Base-by-base conservation (phyloP, 1,140 invertebrate genomes). In the Aporrectodea caliginosa region DNA sequence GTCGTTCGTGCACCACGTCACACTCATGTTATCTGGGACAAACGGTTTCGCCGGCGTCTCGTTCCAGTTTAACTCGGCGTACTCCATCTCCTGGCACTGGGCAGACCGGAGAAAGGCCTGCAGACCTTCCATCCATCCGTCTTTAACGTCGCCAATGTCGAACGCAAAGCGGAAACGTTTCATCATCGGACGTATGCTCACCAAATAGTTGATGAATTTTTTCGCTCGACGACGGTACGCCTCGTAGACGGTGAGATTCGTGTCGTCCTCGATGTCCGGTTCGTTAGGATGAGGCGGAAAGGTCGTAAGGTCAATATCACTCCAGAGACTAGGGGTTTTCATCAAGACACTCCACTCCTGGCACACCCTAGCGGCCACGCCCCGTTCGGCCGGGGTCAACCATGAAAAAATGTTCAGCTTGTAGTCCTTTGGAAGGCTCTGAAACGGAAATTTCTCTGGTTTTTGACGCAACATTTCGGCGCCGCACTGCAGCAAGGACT, bases 31-130 rank as follows among this genome's bases (percentile, higher is more conserved):
- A n/a, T 84, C 84, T 0, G 81, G 74, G 84, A 85, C 85, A 73
- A 85, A 85, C 33, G 86, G 84, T 73, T 83, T 82, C 16, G 82
- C 78, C 12, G 87, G 86, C 1, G 85, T 87, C 72, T 86, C 85
- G 43, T 86, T 87, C 86, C 86, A 88, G 81, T 86, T 86, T 34
- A 88, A 79, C 31, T 84, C 78, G 6, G 83, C 84, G 80, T 84
- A 84, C 58, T 78, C 80, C 22, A 86, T 73, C 27, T 85, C 82
- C 30, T 78, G 75, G 14, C 82, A 80, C 16, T 82, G 79, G 29
- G 83, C 69, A 14, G 80, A 79, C n/a, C 78, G 34, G 33, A 86
- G 69, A n/a, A 87, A 70, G 33, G 78, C 80, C 43, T 85, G 79
- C 0, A 88, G 69, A 34, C 83, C 81, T 2, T 82, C 70, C 14